Conservation (phyloP, 2,797 vertebrate genomes). For the Gadopsis bispinosus region DNA sequence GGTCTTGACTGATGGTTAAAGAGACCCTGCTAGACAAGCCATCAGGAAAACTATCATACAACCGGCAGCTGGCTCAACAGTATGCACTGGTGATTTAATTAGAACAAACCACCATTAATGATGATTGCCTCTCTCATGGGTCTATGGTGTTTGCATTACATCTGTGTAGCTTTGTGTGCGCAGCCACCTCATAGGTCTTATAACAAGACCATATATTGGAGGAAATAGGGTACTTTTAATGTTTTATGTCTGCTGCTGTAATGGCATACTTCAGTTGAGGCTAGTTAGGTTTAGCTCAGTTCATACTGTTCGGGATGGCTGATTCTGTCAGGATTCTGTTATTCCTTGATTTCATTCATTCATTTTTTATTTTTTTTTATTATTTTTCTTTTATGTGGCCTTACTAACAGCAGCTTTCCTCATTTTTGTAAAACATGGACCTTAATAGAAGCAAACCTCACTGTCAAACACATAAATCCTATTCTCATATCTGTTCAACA, state of each 20-base stretch:
- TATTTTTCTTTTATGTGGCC: neutral
- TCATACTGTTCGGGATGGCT: constrained; percentile 16
- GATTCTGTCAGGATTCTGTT: constrained; percentile 20
- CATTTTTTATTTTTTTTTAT: neutral
- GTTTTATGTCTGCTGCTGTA: constrained; percentile 59
- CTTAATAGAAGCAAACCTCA: neutral
- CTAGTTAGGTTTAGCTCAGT: constrained; percentile 28
- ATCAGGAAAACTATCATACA: constrained; percentile 56
- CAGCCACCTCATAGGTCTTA: constrained; percentile 63
- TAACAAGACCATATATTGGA: constrained; percentile 51
- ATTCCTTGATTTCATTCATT: neutral
- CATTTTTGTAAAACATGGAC: neutral
- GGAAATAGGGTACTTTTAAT: constrained; percentile 58
- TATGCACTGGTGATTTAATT: constrained; percentile 74
- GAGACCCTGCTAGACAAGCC: constrained; percentile 58
- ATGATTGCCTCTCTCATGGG: constrained; percentile 70
- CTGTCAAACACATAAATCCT: neutral
- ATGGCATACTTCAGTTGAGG: constrained; percentile 46
- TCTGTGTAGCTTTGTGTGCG: constrained; percentile 57
- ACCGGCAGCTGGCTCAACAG: constrained; percentile 70
- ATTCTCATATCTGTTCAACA: constrained; percentile 9
- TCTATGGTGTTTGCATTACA: constrained; percentile 72
- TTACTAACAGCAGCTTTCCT: neutral
- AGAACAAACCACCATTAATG: constrained; percentile 73
- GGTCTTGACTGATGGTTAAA: constrained; percentile 60